phyloP scores from a whole-genome alignment of 2,797 vertebrate genomes.

The Phoeniculus purpureus region DNA sequence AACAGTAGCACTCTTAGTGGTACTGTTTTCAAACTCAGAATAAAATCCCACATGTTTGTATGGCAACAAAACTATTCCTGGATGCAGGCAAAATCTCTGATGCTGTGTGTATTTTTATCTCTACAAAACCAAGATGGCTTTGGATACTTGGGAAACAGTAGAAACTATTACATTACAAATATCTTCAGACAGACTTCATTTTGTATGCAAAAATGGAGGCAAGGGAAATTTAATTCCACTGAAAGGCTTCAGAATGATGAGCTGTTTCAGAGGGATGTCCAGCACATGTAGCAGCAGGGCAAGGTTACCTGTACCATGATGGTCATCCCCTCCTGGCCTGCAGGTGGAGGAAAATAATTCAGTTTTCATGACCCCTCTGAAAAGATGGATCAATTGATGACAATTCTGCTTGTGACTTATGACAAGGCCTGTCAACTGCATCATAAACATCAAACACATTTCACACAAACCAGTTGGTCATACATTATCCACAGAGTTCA shows the following conservation, averaged over 20 bases:
- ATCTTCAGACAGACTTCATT: background rate
- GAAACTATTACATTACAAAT: background rate
- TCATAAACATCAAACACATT: background rate
- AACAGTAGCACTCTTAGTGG: constrained; percentile 4
- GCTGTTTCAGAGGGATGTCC: background rate
- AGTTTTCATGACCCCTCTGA: background rate
- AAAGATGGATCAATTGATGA: background rate
- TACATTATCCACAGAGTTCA: background rate
- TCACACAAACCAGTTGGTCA: background rate
- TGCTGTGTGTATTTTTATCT: background rate
- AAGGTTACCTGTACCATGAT: background rate
- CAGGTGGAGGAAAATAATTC: background rate
- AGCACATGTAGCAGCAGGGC: background rate
- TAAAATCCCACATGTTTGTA: background rate
- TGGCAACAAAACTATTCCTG: background rate
- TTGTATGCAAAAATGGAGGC: background rate
- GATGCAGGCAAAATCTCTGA: background rate
- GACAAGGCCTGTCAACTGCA: constrained; percentile 3
- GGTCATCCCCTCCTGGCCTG: background rate
- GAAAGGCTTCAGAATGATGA: background rate
- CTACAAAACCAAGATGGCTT: background rate
- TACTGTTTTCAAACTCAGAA: constrained; percentile 24
- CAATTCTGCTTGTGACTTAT: background rate
- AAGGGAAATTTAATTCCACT: background rate
- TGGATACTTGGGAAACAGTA: background rate